A percentile compares a stretch with the other conserved stretches of the same genome.
phyloP scores from a whole-genome alignment of 2,888 invertebrate species.

The Danaus chrysippus region DNA sequence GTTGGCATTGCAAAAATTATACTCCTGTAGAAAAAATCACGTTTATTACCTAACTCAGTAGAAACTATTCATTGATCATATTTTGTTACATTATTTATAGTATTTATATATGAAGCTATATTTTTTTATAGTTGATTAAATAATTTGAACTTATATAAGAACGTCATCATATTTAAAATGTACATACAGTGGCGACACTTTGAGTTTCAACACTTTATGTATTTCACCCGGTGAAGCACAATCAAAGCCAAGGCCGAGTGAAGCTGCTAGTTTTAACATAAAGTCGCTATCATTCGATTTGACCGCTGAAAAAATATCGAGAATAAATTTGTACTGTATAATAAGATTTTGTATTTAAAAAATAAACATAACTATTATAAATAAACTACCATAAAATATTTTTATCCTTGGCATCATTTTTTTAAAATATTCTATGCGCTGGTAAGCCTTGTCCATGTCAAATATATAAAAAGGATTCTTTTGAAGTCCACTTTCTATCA shows the following conservation, averaged over 20 bases:
- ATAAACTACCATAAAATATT: constrained; percentile 46
- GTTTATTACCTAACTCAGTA: too few relatives aligned
- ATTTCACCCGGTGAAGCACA: constrained; percentile 49
- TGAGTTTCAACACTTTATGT: constrained; percentile 37
- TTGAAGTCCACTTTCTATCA: constrained; percentile 42
- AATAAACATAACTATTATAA: too few relatives aligned
- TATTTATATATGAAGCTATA: too few relatives aligned
- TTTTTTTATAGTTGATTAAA: too few relatives aligned
- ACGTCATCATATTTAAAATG: neutral
- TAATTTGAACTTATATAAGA: neutral
- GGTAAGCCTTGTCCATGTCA: constrained; percentile 41
- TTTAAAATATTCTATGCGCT: constrained; percentile 41
- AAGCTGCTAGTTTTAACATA: constrained; percentile 41
- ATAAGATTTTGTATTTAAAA: too few relatives aligned
- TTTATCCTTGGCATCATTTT: constrained; percentile 42
- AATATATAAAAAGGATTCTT: constrained; percentile 45
- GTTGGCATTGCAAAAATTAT: constrained; percentile 44
- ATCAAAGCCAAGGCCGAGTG: constrained; percentile 42
- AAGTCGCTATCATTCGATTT: constrained; percentile 44
- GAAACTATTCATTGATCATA: too few relatives aligned
- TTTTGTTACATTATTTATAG: too few relatives aligned
- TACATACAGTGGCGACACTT: constrained; percentile 39
- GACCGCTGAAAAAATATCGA: constrained; percentile 41
- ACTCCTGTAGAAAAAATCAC: constrained; percentile 33
- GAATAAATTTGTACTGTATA: neutral